phyloP scores from a whole-genome alignment of 1,140 invertebrate genomes.

The Zaprionus camerounensis region DNA sequence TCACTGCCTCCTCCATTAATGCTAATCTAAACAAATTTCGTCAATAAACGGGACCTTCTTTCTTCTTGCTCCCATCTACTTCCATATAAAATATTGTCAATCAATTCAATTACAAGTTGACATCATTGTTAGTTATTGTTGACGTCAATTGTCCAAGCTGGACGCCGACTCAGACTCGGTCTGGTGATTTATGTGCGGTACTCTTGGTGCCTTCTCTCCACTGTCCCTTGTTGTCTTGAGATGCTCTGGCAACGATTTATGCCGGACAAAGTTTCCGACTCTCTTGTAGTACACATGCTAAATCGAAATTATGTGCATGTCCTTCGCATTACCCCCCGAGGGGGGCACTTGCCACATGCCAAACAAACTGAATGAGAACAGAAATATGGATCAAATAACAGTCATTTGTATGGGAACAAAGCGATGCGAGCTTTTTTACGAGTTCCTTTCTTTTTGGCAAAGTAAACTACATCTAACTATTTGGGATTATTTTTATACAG shows the following conservation, averaged over 20 bases:
- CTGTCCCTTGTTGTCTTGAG: conserved; percentile 5
- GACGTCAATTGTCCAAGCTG: conserved; percentile 71
- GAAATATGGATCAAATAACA: conserved; percentile 7
- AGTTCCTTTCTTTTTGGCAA: background rate
- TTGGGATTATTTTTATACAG: too few relatives aligned
- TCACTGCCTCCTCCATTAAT: conserved; percentile 57
- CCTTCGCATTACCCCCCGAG: background rate
- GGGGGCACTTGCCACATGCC: background rate
- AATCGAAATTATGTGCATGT: background rate
- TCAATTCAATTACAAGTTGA: conserved; percentile 84
- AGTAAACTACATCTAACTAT: background rate
- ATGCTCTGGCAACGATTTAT: conserved; percentile 1
- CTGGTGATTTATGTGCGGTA: conserved; percentile 14
- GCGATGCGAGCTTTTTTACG: background rate
- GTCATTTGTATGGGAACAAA: conserved; percentile 4
- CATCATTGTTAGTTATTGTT: conserved; percentile 83
- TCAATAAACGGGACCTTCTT: conserved; percentile 58
- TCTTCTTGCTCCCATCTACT: conserved; percentile 37
- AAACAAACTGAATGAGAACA: background rate
- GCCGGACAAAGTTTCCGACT: background rate
- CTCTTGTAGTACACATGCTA: background rate
- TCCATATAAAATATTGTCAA: conserved; percentile 83
- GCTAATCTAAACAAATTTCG: conserved; percentile 84
- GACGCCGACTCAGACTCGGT: background rate
- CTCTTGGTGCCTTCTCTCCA: background rate